A percentile compares a stretch with the other conserved stretches of the same genome.
phyloP scores from a whole-genome alignment of 2,113 vertebrate genomes.

The Drymodes brunneopygia region DNA sequence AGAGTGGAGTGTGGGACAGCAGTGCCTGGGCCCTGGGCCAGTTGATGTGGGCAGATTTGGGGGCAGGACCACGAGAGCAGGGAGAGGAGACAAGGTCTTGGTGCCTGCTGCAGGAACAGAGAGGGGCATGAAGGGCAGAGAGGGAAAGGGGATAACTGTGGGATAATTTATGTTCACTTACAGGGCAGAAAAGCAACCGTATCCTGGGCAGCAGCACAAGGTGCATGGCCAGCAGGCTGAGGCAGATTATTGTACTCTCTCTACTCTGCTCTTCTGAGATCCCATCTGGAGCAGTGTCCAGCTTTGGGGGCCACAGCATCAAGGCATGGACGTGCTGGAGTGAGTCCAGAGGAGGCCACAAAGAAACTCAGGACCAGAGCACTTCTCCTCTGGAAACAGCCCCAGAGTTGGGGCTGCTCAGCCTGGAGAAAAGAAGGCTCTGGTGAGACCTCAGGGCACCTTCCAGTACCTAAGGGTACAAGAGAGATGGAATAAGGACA shows the following conservation, averaged over 20 bases:
- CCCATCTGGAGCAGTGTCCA: not conserved
- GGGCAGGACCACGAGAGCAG: not conserved
- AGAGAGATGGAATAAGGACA: not conserved
- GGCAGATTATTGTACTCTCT: not conserved
- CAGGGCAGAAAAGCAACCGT: not conserved
- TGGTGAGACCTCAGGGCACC: not conserved
- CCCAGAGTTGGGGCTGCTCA: not conserved
- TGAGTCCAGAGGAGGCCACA: not conserved
- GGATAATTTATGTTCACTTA: not conserved
- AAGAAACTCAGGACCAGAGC: not conserved
- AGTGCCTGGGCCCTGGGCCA: accelerated
- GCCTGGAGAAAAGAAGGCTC: too few species aligned
- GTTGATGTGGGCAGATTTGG: accelerated
- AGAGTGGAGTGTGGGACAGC: not conserved
- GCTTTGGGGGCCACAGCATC: too few species aligned
- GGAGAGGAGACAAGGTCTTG: not conserved
- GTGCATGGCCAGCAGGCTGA: accelerated
- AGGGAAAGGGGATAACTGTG: not conserved
- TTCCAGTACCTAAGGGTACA: not conserved
- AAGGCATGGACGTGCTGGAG: not conserved
- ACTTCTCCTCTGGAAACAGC: too few species aligned
- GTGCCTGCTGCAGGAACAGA: not conserved
- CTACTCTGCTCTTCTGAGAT: not conserved
- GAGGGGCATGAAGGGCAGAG: accelerated
- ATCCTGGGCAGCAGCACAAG: not conserved